phyloP scores from a whole-genome alignment of 2,797 vertebrate genomes.

The Semotilus atromaculatus region DNA sequence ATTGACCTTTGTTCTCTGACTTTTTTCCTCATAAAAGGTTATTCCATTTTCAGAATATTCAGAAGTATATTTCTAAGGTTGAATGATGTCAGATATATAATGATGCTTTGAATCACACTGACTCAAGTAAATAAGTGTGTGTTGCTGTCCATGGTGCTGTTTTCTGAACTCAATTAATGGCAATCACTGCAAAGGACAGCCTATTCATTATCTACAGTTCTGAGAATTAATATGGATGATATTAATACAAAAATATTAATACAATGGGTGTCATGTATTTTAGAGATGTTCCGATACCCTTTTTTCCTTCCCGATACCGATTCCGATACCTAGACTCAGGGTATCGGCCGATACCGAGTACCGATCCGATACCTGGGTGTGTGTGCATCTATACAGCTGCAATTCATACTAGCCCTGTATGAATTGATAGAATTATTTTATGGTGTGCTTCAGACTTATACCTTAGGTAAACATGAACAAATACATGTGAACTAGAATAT shows the following conservation, averaged over 20 bases:
- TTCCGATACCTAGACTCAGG: too few relatives aligned
- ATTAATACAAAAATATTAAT: background rate
- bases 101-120: background rate
- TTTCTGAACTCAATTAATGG: background rate
- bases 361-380: too few relatives aligned
- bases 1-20: constrained; percentile 6
- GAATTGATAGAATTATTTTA: too few relatives aligned
- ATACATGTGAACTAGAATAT: too few relatives aligned
- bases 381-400: too few relatives aligned
- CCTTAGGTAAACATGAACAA: too few relatives aligned
- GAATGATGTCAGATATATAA: background rate
- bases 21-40: background rate
- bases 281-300: too few relatives aligned
- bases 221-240: background rate
- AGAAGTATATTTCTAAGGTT: background rate
- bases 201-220: background rate
- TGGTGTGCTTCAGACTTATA: too few relatives aligned
- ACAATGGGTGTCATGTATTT: too few relatives aligned
- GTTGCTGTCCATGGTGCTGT: constrained; percentile 43
- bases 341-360: too few relatives aligned
- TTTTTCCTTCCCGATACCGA: too few relatives aligned
- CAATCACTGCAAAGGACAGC: background rate
- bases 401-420: too few relatives aligned
- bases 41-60: background rate
- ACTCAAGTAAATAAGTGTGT: background rate